Base-by-base conservation (phyloP, 2,888 invertebrate genomes). In the Chorisops tibialis region DNA sequence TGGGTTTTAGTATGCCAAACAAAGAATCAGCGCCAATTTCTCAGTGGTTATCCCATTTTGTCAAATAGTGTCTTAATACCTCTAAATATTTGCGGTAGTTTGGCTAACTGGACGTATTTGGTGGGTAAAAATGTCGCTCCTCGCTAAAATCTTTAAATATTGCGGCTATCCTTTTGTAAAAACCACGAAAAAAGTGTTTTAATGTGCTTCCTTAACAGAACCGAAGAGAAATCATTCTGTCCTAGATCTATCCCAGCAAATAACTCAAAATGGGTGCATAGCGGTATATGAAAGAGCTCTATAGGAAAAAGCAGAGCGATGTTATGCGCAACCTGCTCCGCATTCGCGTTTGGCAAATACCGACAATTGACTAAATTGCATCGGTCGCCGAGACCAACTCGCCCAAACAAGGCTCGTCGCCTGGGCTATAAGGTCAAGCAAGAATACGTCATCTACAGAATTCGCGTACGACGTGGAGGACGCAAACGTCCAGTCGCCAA, bases 271-370 rank as follows among this genome's bases (percentile, higher is more conserved):
- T 99, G 99, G 99, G 99, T 80, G 98, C 97, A 74, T 98, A 99
- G 85, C 96, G 97, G 81, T 99, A 98, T 82, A 95, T 99, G 84
- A 96, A 96, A 81, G 99, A 99, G 81, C 83, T 99, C 75, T 98
- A 96, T 81, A 89, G 98, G 73, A 99, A 99, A 84, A 99, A 99
- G 84, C 98, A 99, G 83, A 94, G 96, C 80, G 99, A 99, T 89
- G 96, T 96, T 72, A 88, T 99, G 85, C 88, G 98, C 71, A 99
- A 96, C 79, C 83, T 99, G 76, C 86, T 96, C 69, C 92, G 99
- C 76, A 86, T 99, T 66, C 86, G 99, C 72, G 95, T 96, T 71
- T 99, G 99, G 99, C 97, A 99, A n/a, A 76, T 96, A 93, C 74
- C 91, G 99, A 69, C 99, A 99, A 79, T 82, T 98, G 75, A 93